Conservation (phyloP, 2,888 invertebrate genomes). For the Campoplex capitator region DNA sequence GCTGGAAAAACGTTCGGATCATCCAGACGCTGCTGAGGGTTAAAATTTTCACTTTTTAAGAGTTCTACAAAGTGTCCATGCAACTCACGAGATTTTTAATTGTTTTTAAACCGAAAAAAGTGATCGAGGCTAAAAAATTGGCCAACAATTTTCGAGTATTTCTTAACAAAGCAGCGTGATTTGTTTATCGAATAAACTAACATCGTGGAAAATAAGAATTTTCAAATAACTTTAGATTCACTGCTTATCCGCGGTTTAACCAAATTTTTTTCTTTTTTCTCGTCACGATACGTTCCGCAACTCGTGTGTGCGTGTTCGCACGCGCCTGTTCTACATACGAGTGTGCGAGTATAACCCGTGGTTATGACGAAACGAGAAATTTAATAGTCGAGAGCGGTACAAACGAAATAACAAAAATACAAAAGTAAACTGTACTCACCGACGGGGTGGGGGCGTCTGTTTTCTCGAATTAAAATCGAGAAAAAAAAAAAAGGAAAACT, state of each 20-base stretch:
- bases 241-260: not conserved
- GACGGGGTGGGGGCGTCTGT: not conserved
- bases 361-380: not conserved
- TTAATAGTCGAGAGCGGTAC: not conserved
- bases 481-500: not conserved
- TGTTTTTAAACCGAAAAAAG: no score
- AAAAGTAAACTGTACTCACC: not conserved
- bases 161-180: no score
- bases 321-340: constrained; percentile 11
- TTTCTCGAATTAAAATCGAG: not conserved
- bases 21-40: not conserved
- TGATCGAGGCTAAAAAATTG: not conserved
- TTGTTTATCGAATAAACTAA: not conserved
- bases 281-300: not conserved
- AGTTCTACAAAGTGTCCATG: no score
- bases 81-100: no score
- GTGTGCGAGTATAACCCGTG: constrained; percentile 33
- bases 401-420: not conserved
- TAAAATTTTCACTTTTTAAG: not conserved
- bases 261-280: not conserved
- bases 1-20: not conserved
- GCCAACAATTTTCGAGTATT: not conserved
- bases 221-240: not conserved
- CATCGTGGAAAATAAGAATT: not conserved
- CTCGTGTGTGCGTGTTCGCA: not conserved